phyloP scores from a whole-genome alignment of 2,888 invertebrate species.

The Sisyra nigra region DNA sequence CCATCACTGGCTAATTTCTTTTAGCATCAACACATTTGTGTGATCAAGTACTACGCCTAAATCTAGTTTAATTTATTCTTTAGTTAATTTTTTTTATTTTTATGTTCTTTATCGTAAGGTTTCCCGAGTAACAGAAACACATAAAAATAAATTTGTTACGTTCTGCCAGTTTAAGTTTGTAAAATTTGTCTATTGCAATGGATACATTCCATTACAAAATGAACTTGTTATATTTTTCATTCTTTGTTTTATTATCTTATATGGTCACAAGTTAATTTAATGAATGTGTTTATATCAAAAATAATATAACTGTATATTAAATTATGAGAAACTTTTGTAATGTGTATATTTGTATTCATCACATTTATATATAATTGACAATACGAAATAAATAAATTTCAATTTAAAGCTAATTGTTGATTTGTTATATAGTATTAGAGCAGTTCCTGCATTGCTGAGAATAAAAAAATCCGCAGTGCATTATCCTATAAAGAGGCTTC shows the following conservation, averaged over 20 bases:
- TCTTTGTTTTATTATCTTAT: not conserved
- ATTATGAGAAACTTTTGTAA: too few relatives aligned
- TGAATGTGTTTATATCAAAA: not conserved
- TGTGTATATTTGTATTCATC: too few relatives aligned
- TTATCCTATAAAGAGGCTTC: too few relatives aligned
- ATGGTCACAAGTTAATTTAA: not conserved
- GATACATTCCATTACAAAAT: not conserved
- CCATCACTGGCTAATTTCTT: conserved; percentile 4
- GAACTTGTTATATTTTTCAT: not conserved
- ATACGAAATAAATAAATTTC: too few relatives aligned
- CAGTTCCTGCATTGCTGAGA: too few relatives aligned
- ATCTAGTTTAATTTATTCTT: conserved; percentile 2
- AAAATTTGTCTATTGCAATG: not conserved
- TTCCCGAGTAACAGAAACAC: too few relatives aligned
- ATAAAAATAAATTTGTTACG: too few relatives aligned
- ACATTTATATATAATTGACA: too few relatives aligned
- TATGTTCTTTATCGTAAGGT: not conserved
- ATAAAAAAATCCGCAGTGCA: too few relatives aligned
- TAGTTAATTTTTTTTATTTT: not conserved
- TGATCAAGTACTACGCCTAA: not conserved
- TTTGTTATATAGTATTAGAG: too few relatives aligned
- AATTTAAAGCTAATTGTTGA: too few relatives aligned
- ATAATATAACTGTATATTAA: too few relatives aligned
- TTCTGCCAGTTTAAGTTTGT: not conserved
- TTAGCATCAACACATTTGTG: not conserved